These are phyloP conservation scores for Anolis apletophallus DNA, from an alignment of 2,797 vertebrate species.

Conservation along the genomic window DNA sequence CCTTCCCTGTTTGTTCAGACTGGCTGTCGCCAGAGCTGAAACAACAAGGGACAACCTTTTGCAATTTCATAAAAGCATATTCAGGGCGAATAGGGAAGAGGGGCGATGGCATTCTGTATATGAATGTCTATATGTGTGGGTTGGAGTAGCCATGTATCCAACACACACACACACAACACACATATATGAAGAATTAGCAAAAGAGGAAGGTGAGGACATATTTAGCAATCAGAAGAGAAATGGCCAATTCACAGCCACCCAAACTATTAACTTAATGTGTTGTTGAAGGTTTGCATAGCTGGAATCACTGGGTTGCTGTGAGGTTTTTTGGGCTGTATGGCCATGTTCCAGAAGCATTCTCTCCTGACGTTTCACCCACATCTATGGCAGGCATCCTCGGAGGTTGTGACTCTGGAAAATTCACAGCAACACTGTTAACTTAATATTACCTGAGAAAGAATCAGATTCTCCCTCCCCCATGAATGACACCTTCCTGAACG, in stretches of 20 bases:
- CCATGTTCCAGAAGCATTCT: too few species aligned
- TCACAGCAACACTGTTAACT: too few species aligned
- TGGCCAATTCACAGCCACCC: not conserved
- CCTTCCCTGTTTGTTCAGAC: slow-evolving; percentile 73
- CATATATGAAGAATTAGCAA: not conserved
- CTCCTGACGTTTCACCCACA: too few species aligned
- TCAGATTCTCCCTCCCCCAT: not conserved
- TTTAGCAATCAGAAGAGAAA: not conserved
- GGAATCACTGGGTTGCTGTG: too few species aligned
- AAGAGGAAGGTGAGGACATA: not conserved
- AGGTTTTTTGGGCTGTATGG: too few species aligned
- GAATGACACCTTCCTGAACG: not conserved
- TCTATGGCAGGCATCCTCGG: too few species aligned
- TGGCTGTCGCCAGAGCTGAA: slow-evolving; percentile 73
- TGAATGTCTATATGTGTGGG: not conserved
- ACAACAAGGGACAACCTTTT: slow-evolving; percentile 71
- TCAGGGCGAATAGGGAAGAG: slow-evolving; percentile 42
- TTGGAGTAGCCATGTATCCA: too few species aligned
- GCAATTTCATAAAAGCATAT: slow-evolving; percentile 50
- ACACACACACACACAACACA: too few species aligned
- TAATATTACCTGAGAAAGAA: not conserved
- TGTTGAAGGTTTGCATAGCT: too few species aligned
- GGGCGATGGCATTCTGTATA: not conserved
- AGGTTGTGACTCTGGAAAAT: too few species aligned
- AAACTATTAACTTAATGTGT: not conserved